Percentiles rank a stretch among this genome's conserved stretches.
These are phyloP conservation scores for Cariama cristata DNA, from an alignment of 2,113 vertebrate genomes.

Conservation along the genomic window DNA sequence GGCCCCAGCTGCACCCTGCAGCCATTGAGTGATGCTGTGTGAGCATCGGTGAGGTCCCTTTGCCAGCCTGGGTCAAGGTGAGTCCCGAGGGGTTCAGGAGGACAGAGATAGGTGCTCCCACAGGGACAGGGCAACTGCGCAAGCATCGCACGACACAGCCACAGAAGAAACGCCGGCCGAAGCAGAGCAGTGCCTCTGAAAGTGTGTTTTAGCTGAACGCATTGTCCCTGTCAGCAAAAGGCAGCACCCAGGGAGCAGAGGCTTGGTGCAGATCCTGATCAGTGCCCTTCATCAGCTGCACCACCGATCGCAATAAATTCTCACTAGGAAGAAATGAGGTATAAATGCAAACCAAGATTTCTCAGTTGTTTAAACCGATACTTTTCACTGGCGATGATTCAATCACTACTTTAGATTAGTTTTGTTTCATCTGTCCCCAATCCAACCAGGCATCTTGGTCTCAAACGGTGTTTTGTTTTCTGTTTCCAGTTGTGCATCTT, in stretches of 20 bases:
- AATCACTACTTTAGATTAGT: not conserved
- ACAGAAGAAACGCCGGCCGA: fast-evolving
- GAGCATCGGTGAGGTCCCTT: not conserved
- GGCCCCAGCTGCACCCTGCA: not conserved
- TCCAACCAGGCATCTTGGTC: not conserved
- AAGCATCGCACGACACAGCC: fast-evolving
- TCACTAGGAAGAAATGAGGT: not conserved
- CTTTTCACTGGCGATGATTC: not conserved
- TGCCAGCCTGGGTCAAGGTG: not conserved
- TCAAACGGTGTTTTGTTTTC: not conserved
- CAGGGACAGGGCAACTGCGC: not conserved
- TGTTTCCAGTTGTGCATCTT: not conserved
- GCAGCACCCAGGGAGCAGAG: not conserved
- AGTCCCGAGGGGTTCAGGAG: not conserved
- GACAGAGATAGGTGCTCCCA: not conserved
- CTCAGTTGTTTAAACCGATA: not conserved
- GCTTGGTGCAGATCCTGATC: not conserved
- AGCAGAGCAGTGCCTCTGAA: not conserved
- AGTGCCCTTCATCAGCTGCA: not conserved
- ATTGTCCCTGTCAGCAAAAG: not conserved
- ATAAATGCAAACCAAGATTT: not conserved
- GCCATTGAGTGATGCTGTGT: not conserved
- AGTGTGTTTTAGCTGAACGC: not conserved
- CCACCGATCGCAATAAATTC: not conserved
- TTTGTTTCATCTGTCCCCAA: not conserved